Evolutionary conservation across 2,113 vertebrate species (phyloP).

Genomic region (Larimichthys polyactis): DNA sequence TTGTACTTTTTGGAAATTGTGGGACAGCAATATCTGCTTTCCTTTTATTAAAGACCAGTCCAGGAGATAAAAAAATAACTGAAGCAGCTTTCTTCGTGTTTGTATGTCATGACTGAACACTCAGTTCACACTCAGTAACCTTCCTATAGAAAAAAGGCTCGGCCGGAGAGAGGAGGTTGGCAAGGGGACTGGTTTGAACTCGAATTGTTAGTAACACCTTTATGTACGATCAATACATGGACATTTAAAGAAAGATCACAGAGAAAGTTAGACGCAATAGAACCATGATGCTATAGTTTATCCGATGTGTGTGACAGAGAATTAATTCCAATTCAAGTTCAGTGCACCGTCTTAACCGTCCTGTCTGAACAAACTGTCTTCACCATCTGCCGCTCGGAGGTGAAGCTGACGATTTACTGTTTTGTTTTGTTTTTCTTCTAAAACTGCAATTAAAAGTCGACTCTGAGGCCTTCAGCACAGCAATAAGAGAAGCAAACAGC

Average conservation of each 20-base stretch:
- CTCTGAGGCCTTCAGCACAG: background rate
- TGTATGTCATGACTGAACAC: too few relatives aligned
- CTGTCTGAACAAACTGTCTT: background rate
- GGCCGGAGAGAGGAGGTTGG: too few relatives aligned
- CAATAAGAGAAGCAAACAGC: background rate
- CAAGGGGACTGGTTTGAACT: too few relatives aligned
- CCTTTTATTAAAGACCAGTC: too few relatives aligned
- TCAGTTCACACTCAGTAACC: too few relatives aligned
- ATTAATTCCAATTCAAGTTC: background rate
- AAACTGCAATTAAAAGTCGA: background rate
- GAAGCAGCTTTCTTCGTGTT: too few relatives aligned
- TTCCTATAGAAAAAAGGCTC: too few relatives aligned
- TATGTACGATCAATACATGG: background rate
- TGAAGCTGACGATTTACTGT: slow-evolving; percentile 11
- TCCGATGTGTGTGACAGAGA: background rate
- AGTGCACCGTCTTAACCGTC: background rate
- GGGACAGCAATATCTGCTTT: too few relatives aligned
- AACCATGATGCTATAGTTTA: background rate
- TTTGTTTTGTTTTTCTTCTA: background rate
- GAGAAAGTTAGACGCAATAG: too few relatives aligned
- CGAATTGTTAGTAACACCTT: too few relatives aligned
- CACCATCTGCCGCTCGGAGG: slow-evolving; percentile 20
- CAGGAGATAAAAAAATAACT: too few relatives aligned
- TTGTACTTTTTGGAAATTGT: too few relatives aligned
- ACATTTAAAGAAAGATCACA: background rate